phyloP scores from a whole-genome alignment of 1,140 invertebrate genomes.

The Spodoptera litura region DNA sequence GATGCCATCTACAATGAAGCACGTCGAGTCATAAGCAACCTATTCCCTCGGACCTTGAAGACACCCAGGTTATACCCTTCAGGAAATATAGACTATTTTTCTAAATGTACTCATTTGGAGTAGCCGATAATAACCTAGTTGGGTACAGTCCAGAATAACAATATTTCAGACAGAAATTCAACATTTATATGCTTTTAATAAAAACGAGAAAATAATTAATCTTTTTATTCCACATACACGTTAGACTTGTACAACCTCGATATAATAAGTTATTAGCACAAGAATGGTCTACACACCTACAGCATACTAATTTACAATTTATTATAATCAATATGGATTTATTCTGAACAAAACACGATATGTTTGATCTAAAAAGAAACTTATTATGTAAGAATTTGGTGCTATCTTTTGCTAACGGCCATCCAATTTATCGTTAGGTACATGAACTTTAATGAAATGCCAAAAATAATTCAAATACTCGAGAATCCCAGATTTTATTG shows the following conservation, averaged over 20 bases:
- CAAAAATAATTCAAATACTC: slow-evolving; percentile 25
- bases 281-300: not conserved
- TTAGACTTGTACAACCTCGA: not conserved
- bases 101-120: too few relatives aligned
- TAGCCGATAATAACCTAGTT: not conserved
- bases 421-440: slow-evolving; percentile 1
- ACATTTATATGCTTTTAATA: not conserved
- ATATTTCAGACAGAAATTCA: too few relatives aligned
- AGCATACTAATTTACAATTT: slow-evolving; percentile 1
- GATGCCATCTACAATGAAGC: too few relatives aligned
- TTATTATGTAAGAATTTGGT: not conserved
- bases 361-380: not conserved
- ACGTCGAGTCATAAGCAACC: too few relatives aligned
- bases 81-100: too few relatives aligned
- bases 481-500: slow-evolving; percentile 25
- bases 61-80: too few relatives aligned
- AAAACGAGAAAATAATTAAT: not conserved
- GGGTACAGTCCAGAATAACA: too few relatives aligned
- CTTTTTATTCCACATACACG: too few relatives aligned
- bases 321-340: slow-evolving; percentile 11
- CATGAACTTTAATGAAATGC: slow-evolving; percentile 5
- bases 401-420: not conserved
- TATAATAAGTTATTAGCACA: slow-evolving; percentile 9
- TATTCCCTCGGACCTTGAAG: too few relatives aligned
- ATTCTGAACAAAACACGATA: slow-evolving; percentile 5